Conservation (phyloP, 2,113 vertebrate genomes). For the Gopherus evgoodei region DNA sequence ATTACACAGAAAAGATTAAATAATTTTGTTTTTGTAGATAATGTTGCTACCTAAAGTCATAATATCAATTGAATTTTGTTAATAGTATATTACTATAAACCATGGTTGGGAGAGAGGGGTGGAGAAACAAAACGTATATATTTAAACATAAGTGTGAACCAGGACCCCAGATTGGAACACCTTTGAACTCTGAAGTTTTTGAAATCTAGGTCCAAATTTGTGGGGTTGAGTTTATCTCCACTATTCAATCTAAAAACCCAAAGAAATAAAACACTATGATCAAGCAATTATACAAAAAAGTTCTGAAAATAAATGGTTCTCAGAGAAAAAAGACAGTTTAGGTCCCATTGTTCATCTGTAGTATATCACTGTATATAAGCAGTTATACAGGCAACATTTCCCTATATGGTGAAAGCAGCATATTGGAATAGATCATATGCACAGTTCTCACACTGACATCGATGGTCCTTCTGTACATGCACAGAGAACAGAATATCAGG, state of each 20-base stretch:
- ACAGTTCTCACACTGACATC: not conserved
- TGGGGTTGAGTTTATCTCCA: not conserved
- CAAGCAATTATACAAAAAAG: not conserved
- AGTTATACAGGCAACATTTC: not conserved
- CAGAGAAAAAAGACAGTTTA: not conserved
- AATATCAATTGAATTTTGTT: not conserved
- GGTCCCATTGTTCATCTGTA: not conserved
- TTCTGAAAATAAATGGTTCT: not conserved
- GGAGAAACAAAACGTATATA: not conserved
- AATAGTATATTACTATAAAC: not conserved
- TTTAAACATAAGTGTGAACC: not conserved
- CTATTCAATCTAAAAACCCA: not conserved
- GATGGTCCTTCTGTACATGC: not conserved
- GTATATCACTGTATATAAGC: not conserved
- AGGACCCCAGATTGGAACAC: not conserved
- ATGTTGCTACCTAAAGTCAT: not conserved
- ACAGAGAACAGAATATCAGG: not conserved
- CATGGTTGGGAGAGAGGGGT: not conserved
- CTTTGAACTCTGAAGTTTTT: not conserved
- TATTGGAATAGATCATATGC: not conserved
- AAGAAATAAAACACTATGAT: not conserved
- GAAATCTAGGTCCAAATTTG: not conserved
- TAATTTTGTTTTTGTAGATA: not conserved
- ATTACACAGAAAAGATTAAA: constrained; percentile 15
- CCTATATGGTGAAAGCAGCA: too few species aligned